These are phyloP conservation scores for Cephus cinctus DNA, from an alignment of 1,140 invertebrate genomes.

Conservation along the genomic window DNA sequence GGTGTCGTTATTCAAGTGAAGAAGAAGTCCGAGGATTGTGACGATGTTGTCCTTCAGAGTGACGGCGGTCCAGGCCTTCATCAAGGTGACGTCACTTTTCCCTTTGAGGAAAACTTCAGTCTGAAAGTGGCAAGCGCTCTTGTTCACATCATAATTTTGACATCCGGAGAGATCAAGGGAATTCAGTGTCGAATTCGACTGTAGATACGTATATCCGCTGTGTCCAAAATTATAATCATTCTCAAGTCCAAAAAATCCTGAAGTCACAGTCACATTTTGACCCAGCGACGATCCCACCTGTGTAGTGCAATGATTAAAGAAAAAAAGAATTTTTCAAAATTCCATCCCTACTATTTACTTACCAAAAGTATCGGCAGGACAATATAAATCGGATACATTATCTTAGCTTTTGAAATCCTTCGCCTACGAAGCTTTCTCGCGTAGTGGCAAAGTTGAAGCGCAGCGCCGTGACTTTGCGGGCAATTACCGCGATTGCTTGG, in stretches of 20 bases:
- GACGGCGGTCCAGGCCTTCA: slow-evolving; percentile 28
- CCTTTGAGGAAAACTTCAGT: slow-evolving; percentile 22
- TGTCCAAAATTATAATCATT: slow-evolving; percentile 20
- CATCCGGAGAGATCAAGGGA: slow-evolving; percentile 25
- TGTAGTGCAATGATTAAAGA: no score
- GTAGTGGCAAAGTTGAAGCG: no score
- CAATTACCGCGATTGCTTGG: background rate
- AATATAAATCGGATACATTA: no score
- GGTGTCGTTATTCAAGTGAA: slow-evolving; percentile 28
- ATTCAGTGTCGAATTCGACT: slow-evolving; percentile 9
- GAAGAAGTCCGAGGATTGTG: slow-evolving; percentile 31
- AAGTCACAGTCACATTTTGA: no score
- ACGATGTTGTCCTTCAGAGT: slow-evolving; percentile 35
- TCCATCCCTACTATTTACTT: no score
- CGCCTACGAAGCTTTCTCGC: no score
- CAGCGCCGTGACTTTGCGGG: no score
- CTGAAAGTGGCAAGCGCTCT: slow-evolving; percentile 28
- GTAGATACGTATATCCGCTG: slow-evolving; percentile 18
- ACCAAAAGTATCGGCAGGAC: no score
- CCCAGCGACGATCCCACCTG: no score
- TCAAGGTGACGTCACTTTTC: slow-evolving; percentile 25
- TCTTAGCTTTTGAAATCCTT: no score
- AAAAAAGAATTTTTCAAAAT: no score
- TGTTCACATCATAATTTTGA: slow-evolving; percentile 26
- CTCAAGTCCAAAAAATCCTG: slow-evolving; percentile 16